Conservation (phyloP, 1,140 invertebrate genomes). For the Solenopsis fugax region DNA sequence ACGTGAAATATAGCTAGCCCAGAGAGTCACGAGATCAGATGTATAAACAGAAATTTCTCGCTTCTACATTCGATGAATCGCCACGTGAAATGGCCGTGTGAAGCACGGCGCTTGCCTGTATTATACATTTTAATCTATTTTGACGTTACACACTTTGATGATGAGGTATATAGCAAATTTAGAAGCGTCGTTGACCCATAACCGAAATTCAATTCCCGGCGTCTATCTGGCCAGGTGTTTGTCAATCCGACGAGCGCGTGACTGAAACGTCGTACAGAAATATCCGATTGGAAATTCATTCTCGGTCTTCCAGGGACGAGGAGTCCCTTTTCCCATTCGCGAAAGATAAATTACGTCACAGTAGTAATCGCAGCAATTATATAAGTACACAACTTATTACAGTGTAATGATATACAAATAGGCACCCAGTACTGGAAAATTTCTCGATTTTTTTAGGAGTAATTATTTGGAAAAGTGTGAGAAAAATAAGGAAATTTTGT, state of each 20-base stretch:
- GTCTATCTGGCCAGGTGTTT: conserved; percentile 54
- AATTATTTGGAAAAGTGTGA: no score
- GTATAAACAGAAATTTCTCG: not conserved
- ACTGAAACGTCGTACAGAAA: conserved; percentile 61
- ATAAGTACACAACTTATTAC: not conserved
- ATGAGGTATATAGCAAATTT: conserved; percentile 47
- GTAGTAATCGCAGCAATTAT: not conserved
- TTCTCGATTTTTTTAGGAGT: no score
- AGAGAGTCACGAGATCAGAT: not conserved
- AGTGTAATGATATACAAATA: not conserved
- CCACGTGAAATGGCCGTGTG: not conserved
- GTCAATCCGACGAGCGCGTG: conserved; percentile 61
- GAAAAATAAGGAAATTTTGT: no score
- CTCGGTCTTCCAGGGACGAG: conserved; percentile 3
- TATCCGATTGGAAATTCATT: conserved; percentile 59
- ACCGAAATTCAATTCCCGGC: conserved; percentile 60
- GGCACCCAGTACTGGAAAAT: no score
- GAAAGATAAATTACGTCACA: conserved; percentile 26
- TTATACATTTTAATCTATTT: conserved; percentile 19
- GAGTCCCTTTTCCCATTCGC: not conserved
- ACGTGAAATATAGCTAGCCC: not conserved
- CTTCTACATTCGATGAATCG: not conserved
- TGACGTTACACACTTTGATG: not conserved
- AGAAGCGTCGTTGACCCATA: conserved; percentile 62
- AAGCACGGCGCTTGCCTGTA: not conserved